Evolutionary conservation across 2,888 invertebrate genomes (phyloP).

Genomic region (Spatulosminthurus flaviceps): DNA sequence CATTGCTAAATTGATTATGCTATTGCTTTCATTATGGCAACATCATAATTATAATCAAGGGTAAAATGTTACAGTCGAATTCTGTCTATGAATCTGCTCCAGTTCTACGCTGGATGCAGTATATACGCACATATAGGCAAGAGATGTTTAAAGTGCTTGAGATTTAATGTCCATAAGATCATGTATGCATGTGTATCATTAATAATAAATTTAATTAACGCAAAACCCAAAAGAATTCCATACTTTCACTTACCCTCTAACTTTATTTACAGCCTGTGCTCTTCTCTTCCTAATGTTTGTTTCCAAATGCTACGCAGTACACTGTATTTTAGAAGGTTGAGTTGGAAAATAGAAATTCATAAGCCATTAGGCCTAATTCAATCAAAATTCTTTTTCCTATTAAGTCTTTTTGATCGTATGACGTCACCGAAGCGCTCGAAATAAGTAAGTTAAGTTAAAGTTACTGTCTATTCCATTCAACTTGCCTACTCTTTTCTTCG

Average conservation of each 20-base stretch:
- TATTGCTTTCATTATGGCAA: constrained; percentile 20
- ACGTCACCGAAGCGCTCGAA: not conserved
- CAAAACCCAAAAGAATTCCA: constrained; percentile 4
- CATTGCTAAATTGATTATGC: constrained; percentile 15
- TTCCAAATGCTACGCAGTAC: too few relatives aligned
- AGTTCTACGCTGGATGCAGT: too few relatives aligned
- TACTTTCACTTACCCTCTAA: too few relatives aligned
- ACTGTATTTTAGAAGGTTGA: not conserved
- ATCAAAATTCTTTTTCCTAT: constrained; percentile 42
- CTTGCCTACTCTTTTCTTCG: too few relatives aligned
- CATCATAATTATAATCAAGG: constrained; percentile 11
- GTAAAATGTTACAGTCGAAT: not conserved
- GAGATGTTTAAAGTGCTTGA: too few relatives aligned
- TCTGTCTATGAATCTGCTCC: not conserved
- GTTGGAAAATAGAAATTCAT: constrained; percentile 28
- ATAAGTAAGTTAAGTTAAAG: too few relatives aligned
- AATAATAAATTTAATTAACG: not conserved
- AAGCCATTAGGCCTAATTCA: constrained; percentile 43
- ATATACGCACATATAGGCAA: too few relatives aligned
- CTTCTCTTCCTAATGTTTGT: too few relatives aligned
- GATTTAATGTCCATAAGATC: too few relatives aligned
- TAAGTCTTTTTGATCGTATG: constrained; percentile 37
- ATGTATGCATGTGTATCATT: too few relatives aligned
- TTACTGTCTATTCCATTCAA: too few relatives aligned
- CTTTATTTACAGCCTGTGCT: too few relatives aligned